Percentiles rank a stretch among this genome's conserved stretches.
Conservation (phyloP, 2,888 invertebrate species). For the Lasioglossum leucozonium region DNA sequence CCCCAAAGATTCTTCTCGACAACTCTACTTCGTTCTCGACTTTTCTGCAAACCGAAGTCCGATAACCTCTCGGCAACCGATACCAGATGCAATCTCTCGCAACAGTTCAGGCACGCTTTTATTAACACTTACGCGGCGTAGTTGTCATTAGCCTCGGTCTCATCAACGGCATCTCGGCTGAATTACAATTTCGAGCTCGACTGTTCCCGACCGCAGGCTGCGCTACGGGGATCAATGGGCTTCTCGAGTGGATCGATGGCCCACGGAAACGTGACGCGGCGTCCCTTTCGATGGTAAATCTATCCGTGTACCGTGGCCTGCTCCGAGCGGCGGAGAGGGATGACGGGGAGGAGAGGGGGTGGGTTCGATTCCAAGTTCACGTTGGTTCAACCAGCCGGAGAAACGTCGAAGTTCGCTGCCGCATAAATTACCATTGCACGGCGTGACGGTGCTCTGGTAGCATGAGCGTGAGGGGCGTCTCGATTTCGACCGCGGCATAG, state of each 20-base stretch:
- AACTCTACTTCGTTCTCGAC: not conserved
- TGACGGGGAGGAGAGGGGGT: no score
- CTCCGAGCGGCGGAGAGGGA: not conserved
- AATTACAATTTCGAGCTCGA: not conserved
- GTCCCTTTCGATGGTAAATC: not conserved
- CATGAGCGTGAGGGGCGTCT: constrained; percentile 32
- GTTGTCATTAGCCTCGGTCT: not conserved
- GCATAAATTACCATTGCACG: constrained; percentile 56
- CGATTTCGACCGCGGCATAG: constrained; percentile 53
- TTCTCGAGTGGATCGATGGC: not conserved
- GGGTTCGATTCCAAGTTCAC: constrained; percentile 4
- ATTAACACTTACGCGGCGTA: not conserved
- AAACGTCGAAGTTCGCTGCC: constrained; percentile 31
- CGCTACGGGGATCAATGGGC: not conserved
- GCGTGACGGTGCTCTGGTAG: not conserved
- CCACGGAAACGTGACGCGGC: not conserved
- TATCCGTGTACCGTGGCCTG: not conserved
- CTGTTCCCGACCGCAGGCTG: not conserved
- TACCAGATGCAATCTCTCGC: not conserved
- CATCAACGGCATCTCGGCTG: not conserved
- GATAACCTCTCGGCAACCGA: not conserved
- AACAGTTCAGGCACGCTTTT: not conserved
- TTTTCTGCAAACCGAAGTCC: not conserved
- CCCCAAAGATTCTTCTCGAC: not conserved
- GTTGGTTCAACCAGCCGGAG: not conserved